Conservation (phyloP, 2,888 invertebrate species). For the Myopa tessellatipennis region DNA sequence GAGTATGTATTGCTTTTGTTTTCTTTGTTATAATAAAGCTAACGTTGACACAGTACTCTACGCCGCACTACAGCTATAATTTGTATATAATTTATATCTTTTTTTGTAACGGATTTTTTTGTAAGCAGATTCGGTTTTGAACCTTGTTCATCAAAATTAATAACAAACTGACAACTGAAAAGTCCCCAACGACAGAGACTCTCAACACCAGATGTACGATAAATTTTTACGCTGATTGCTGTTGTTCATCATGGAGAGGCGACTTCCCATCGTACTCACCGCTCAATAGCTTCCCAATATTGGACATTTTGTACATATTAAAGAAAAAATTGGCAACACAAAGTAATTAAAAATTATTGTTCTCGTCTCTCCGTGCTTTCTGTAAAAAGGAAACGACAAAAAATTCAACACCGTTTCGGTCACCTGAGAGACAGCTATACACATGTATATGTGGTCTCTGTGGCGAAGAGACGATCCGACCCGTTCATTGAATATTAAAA, state of each 20-base stretch:
- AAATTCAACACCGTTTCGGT: conserved; percentile 19
- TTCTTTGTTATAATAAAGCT: background rate
- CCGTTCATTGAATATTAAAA: conserved; percentile 20
- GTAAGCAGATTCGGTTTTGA: background rate
- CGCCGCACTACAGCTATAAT: background rate
- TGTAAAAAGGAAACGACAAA: conserved; percentile 24
- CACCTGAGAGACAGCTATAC: background rate
- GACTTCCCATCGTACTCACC: conserved; percentile 25
- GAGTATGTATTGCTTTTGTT: background rate
- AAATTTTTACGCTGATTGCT: conserved; percentile 8
- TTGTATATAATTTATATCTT: background rate
- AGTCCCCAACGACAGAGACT: conserved; percentile 40
- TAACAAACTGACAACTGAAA: conserved; percentile 52
- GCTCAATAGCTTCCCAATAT: conserved; percentile 35
- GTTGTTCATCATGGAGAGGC: conserved; percentile 25
- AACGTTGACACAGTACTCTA: background rate
- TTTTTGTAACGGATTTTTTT: background rate
- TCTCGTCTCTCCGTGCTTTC: conserved; percentile 21
- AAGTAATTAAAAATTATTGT: conserved; percentile 39
- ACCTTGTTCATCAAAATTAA: conserved; percentile 53
- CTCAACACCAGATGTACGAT: conserved; percentile 29
- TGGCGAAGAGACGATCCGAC: background rate
- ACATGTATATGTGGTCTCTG: background rate
- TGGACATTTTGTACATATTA: conserved; percentile 26
- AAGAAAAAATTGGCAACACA: conserved; percentile 19